Conservation (phyloP, 2,113 vertebrate genomes). For the Tachycineta bicolor region DNA sequence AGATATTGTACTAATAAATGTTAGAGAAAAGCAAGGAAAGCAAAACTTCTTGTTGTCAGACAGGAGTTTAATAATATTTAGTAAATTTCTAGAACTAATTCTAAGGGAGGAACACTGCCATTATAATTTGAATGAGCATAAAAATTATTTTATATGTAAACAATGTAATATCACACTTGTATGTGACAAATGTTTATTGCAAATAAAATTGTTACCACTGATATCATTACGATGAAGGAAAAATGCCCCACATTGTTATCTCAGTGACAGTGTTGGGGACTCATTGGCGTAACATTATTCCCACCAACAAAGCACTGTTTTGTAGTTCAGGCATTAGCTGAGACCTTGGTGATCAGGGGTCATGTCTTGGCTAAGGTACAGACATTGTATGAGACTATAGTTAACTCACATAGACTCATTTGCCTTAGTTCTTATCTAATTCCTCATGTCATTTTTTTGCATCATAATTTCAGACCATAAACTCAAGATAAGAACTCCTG, state of each 20-base stretch:
- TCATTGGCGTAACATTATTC: not conserved
- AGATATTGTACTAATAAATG: not conserved
- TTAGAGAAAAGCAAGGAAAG: not conserved
- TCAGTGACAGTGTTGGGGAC: not conserved
- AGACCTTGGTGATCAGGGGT: not conserved
- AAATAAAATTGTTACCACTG: not conserved
- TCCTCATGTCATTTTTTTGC: not conserved
- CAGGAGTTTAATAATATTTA: not conserved
- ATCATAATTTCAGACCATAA: not conserved
- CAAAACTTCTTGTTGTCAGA: not conserved
- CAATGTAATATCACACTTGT: not conserved
- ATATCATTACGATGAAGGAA: not conserved
- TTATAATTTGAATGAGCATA: not conserved
- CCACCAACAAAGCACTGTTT: not conserved
- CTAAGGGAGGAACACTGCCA: not conserved
- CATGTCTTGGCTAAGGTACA: not conserved
- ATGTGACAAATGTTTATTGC: not conserved
- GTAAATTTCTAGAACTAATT: not conserved
- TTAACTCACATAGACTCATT: not conserved
- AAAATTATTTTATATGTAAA: not conserved
- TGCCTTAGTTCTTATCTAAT: not conserved
- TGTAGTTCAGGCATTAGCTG: not conserved
- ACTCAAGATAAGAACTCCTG: not conserved
- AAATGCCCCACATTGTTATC: not conserved
- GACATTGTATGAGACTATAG: rapidly evolving